These are phyloP conservation scores for Manacus vitellinus DNA, from an alignment of 2,113 vertebrate genomes.

Conservation along the genomic window DNA sequence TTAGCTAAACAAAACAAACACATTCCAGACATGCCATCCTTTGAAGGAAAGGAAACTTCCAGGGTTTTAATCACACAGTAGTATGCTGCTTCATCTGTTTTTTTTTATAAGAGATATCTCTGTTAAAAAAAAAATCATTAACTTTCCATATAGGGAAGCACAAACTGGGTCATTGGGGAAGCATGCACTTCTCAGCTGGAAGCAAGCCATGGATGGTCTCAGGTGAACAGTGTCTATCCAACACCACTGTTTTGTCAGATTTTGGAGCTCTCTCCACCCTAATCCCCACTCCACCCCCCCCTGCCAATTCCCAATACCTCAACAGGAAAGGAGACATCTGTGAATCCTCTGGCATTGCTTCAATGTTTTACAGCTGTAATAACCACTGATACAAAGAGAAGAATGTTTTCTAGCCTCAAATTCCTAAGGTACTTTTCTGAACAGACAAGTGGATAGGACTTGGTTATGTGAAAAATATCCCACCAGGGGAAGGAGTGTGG, in stretches of 20 bases:
- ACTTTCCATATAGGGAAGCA: constrained; percentile 51
- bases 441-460: constrained; percentile 19
- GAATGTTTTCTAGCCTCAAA: constrained; percentile 53
- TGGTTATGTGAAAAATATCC: constrained; percentile 14
- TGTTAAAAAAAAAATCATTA: background rate
- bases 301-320: constrained; percentile 8
- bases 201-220: constrained; percentile 15
- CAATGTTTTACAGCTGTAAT: constrained; percentile 75
- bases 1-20: constrained; percentile 22
- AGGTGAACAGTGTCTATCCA: constrained; percentile 41
- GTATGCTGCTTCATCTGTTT: constrained; percentile 29
- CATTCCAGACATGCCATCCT: background rate
- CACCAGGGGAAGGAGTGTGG: background rate
- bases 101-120: constrained; percentile 26
- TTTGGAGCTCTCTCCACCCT: background rate
- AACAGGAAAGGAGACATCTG: constrained; percentile 71
- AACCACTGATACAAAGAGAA: constrained; percentile 67
- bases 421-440: constrained; percentile 62
- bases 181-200: background rate
- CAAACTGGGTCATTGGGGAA: constrained; percentile 6
- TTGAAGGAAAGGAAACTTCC: constrained; percentile 3
- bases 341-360: constrained; percentile 62
- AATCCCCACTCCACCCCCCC: background rate
- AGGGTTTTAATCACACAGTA: constrained; percentile 29
- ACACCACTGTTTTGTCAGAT: background rate